phyloP scores from a whole-genome alignment of 1,140 invertebrate genomes.

The Mycetomoellerius zeteki region DNA sequence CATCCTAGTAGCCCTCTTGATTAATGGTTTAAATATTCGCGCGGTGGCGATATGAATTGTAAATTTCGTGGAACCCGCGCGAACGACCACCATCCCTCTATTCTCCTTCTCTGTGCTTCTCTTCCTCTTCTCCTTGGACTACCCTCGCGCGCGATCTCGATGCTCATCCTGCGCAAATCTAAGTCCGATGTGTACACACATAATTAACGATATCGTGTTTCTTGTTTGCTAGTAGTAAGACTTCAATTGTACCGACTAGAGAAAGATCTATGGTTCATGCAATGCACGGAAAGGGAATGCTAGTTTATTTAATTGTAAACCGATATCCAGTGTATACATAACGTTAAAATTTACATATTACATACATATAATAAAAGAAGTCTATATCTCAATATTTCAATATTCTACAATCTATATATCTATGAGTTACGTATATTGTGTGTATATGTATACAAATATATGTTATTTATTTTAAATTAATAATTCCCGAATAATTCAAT shows the following conservation, averaged over 20 bases:
- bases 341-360: neutral
- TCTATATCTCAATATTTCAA: neutral
- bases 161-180: conserved; percentile 25
- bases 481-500: neutral
- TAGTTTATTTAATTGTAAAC: conserved; percentile 4
- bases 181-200: conserved; percentile 16
- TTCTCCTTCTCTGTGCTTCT: conserved; percentile 41
- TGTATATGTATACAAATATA: neutral
- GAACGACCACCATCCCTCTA: neutral
- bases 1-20: conserved; percentile 74
- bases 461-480: neutral
- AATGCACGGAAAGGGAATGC: neutral
- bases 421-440: neutral
- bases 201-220: conserved; percentile 58
- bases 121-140: conserved; percentile 36
- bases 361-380: neutral
- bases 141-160: neutral
- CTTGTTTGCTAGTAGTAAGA: neutral
- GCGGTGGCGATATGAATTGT: conserved; percentile 81
- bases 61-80: conserved; percentile 75
- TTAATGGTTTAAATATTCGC: conserved; percentile 83
- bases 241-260: neutral
- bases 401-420: neutral
- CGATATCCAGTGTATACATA: too few relatives aligned
- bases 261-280: neutral